Base-by-base conservation (phyloP, 2,797 vertebrate genomes). In the Mus caroli region DNA sequence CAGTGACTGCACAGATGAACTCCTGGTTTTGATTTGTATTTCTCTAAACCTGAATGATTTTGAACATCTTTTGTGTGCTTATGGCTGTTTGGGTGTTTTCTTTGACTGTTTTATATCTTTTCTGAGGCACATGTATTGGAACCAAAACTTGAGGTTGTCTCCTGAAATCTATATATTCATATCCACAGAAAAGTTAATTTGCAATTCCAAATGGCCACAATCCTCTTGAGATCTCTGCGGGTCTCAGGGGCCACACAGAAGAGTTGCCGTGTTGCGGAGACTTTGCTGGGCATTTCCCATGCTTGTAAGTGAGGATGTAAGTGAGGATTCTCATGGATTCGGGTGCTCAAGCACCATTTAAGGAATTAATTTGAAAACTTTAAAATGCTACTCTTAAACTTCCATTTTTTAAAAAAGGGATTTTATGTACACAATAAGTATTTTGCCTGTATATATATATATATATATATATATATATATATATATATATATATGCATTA, bases 21-120 rank as follows among this genome's bases (percentile, higher is more conserved):
- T 88, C 24, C n/a, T 92, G 22, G 24, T 87, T 96, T 92, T 75
- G 50, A 64, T 80, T 82, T 89, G 19, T 64, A 75, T 89, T 88
- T 95, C 26, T 9, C 26, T 85, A 71, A 54, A 50, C 19, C 46
- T 10, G 86, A 34, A 78, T 54, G 69, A 80, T 54, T 75, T 60
- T 24, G 43, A 67, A 6, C 11, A 71, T 76, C n/a, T 95, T 93
- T 89, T 26, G 31, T 69, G 46, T 82, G n/a, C 46, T 64, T 79
- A 31, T 46, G 79, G 54, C 19, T 50, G 58, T 75, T 80, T 82
- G 22, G 22, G 1, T 84, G 17, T 84, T 60, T 87, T 83, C 52
- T 88, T 58, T 92, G 46, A 46, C 7, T 43, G 43, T 43, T 80
- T 96, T n/a, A 79, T 54, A 60, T 91, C n/a, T 11, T 88, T 95